phyloP scores from a whole-genome alignment of 1,140 invertebrate species.

The Zaprionus ornatus region DNA sequence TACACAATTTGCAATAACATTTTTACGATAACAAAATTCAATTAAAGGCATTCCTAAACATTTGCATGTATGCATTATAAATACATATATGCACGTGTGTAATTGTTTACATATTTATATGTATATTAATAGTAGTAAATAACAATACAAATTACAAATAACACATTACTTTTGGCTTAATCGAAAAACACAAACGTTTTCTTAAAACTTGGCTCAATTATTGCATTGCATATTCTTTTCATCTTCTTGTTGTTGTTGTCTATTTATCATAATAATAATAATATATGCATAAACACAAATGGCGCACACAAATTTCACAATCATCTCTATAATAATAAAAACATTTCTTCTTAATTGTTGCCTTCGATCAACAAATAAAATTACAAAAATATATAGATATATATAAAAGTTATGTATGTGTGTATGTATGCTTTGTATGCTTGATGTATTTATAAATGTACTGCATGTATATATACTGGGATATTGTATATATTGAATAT shows the following conservation, averaged over 20 bases:
- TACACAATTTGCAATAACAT: slow-evolving; percentile 12
- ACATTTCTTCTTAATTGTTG: slow-evolving; percentile 68
- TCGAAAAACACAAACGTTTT: slow-evolving; percentile 66
- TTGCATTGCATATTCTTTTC: slow-evolving; percentile 39
- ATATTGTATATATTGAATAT: slow-evolving; percentile 28
- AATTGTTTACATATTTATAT: slow-evolving; percentile 41
- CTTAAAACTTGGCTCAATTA: slow-evolving; percentile 59
- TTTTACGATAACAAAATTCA: slow-evolving; percentile 44
- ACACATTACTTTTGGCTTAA: slow-evolving; percentile 81
- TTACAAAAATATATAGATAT: slow-evolving; percentile 75
- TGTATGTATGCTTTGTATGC: slow-evolving; percentile 32
- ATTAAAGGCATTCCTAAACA: slow-evolving; percentile 56
- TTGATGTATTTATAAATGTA: slow-evolving; percentile 5
- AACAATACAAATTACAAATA: slow-evolving; percentile 83
- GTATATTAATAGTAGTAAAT: slow-evolving; percentile 74
- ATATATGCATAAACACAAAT: slow-evolving; percentile 57
- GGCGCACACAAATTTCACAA: slow-evolving; percentile 48
- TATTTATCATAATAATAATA: background rate
- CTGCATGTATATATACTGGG: slow-evolving; percentile 54
- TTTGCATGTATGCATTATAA: slow-evolving; percentile 44
- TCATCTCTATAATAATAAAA: slow-evolving; percentile 42
- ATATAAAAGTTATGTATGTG: slow-evolving; percentile 15
- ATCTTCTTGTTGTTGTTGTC: background rate
- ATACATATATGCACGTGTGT: slow-evolving; percentile 51
- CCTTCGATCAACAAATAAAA: slow-evolving; percentile 70